Conservation (phyloP, 2,797 vertebrate genomes). For the Cynopterus sphinx region DNA sequence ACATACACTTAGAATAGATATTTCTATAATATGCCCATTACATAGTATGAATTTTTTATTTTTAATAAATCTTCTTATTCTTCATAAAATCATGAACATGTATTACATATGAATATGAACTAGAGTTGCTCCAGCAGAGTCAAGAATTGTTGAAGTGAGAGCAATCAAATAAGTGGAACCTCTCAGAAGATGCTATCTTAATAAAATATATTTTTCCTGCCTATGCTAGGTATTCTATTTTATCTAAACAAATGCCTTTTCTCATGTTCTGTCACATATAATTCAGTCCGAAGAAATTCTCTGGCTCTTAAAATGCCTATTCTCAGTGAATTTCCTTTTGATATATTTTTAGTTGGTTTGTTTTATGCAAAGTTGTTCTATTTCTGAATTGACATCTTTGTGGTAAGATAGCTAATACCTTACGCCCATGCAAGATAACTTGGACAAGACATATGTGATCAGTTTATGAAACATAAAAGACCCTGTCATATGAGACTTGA, state of each 20-base stretch:
- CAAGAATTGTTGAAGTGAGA: neutral
- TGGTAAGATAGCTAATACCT: neutral
- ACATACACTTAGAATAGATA: neutral
- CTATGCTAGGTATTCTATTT: neutral
- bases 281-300: neutral
- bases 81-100: neutral
- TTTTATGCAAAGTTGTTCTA: neutral
- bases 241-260: neutral
- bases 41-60: neutral
- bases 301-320: neutral
- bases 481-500: conserved; percentile 45
- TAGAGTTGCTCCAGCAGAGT: neutral
- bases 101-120: neutral
- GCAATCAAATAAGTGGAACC: neutral
- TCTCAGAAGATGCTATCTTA: neutral
- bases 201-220: neutral
- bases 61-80: neutral
- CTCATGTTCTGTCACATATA: neutral
- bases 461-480: conserved; percentile 55
- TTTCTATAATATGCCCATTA: neutral
- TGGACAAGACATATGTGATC: conserved; percentile 57
- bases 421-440: neutral
- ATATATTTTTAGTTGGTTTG: conserved; percentile 4
- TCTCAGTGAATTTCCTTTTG: neutral
- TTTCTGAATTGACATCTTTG: conserved; percentile 8